These are phyloP conservation scores for Otis tarda DNA, from an alignment of 2,113 vertebrate species.

Conservation along the genomic window DNA sequence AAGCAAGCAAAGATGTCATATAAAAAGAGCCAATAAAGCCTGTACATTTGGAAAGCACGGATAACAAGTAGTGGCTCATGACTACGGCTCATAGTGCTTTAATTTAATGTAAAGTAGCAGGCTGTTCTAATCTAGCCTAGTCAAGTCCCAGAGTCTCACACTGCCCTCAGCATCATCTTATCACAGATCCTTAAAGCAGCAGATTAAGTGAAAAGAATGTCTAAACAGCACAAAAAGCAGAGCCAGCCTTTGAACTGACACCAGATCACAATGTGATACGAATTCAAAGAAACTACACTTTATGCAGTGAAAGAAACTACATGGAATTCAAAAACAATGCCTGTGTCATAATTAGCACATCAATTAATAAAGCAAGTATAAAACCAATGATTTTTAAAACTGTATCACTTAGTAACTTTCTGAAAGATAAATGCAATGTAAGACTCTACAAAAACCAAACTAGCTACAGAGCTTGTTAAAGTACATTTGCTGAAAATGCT, in stretches of 20 bases:
- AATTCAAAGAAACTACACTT: background rate
- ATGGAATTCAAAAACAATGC: background rate
- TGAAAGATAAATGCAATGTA: background rate
- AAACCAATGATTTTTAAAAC: background rate
- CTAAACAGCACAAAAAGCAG: background rate
- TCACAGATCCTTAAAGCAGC: background rate
- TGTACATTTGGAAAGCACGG: background rate
- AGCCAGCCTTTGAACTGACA: constrained; percentile 3
- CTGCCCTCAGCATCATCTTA: background rate
- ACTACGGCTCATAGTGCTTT: background rate
- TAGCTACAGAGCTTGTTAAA: background rate
- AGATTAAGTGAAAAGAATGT: background rate
- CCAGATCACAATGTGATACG: background rate
- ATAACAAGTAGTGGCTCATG: background rate
- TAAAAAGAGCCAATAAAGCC: background rate
- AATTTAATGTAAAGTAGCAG: background rate
- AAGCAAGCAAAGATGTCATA: background rate
- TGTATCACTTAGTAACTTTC: background rate
- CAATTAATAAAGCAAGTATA: background rate
- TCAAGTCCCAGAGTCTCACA: background rate
- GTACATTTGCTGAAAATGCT: background rate
- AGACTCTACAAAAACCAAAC: background rate
- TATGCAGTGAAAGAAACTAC: background rate
- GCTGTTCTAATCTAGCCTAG: background rate
- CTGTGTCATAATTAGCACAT: background rate